Conservation (phyloP, 2,113 vertebrate species). For the Neolamprologus ventralis region DNA sequence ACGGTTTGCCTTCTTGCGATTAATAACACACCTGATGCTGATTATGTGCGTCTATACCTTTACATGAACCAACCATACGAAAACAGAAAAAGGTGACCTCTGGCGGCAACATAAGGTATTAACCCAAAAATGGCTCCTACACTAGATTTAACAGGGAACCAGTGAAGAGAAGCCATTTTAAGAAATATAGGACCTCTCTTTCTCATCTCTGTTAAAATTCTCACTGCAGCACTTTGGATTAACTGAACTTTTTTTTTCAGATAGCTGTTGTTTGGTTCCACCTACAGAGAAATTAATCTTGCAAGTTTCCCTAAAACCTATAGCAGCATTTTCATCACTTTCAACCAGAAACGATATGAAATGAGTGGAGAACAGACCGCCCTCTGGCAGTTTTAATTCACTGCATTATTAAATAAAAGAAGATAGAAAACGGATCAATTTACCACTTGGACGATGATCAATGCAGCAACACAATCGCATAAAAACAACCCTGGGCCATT, state of each 20-base stretch:
- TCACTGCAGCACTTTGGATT: neutral
- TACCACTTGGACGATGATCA: conserved; percentile 41
- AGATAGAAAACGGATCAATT: conserved; percentile 47
- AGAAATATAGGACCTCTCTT: neutral
- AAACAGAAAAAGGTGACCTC: neutral
- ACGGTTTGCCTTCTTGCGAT: neutral
- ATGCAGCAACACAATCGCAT: conserved; percentile 7
- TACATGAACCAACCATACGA: neutral
- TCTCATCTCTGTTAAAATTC: neutral
- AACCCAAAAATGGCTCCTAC: neutral
- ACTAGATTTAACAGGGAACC: neutral
- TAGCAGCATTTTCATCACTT: neutral
- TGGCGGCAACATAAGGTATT: neutral
- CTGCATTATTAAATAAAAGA: conserved; percentile 49
- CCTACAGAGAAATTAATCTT: conserved; percentile 2
- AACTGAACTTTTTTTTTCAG: neutral
- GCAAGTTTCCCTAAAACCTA: neutral
- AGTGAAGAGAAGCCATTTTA: neutral
- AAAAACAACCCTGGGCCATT: conserved; percentile 26
- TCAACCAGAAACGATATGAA: neutral
- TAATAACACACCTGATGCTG: neutral
- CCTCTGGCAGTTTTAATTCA: conserved; percentile 32
- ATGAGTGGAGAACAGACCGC: neutral
- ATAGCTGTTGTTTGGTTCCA: neutral
- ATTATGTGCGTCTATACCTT: neutral